Percentiles rank a stretch among this genome's conserved stretches.
phyloP scores from a whole-genome alignment of 2,113 vertebrate genomes.

The Camelus bactrianus region DNA sequence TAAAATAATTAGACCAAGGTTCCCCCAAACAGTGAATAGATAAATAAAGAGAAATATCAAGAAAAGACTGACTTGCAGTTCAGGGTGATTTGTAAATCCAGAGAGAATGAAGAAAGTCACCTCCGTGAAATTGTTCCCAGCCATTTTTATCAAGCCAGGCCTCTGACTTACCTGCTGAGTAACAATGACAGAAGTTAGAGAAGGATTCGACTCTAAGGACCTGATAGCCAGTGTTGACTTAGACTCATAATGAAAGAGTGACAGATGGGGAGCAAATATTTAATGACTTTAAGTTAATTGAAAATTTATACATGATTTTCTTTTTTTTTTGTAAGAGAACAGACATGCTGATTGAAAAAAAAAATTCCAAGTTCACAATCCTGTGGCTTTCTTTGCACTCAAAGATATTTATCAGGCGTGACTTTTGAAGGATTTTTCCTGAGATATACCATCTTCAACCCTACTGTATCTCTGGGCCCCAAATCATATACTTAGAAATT shows the following conservation, averaged over 20 bases:
- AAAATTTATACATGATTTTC: background rate
- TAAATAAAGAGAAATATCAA: slow-evolving; percentile 64
- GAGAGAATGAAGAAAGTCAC: slow-evolving; percentile 38
- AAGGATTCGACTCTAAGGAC: background rate
- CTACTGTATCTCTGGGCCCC: rapidly evolving
- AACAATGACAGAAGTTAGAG: background rate
- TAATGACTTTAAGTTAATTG: background rate
- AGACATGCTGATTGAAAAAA: background rate
- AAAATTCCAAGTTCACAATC: background rate
- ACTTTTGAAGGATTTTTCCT: background rate
- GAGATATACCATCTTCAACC: rapidly evolving
- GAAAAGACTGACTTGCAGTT: slow-evolving; percentile 60
- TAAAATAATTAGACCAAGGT: slow-evolving; percentile 31
- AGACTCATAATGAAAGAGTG: background rate
- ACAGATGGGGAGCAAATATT: too few species aligned
- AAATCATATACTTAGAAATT: background rate
- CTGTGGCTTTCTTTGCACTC: background rate
- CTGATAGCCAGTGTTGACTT: background rate
- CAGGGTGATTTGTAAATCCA: slow-evolving; percentile 61
- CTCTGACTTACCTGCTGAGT: background rate
- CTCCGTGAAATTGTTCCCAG: slow-evolving; percentile 16
- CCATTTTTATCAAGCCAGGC: background rate
- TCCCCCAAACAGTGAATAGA: slow-evolving; percentile 56
- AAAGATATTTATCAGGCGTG: background rate
- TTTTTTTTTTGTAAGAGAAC: background rate